Base-by-base conservation (phyloP, 2,888 invertebrate species). In the Drepana falcataria region DNA sequence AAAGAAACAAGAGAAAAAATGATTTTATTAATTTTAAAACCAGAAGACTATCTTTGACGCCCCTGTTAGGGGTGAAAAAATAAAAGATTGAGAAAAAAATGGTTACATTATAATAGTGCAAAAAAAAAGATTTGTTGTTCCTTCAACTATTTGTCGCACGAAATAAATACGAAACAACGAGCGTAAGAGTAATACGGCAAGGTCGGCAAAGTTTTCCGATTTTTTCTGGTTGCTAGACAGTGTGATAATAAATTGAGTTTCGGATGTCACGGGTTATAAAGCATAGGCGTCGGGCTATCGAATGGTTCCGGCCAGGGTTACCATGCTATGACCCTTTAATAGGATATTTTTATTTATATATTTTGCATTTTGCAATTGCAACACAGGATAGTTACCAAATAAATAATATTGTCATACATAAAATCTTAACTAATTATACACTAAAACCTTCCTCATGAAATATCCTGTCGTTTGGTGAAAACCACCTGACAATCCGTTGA, bases 201-300 rank as follows among this genome's bases (percentile, higher is more conserved):
- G 9, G 44, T 44, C 53, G 57, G 57, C 62, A 64, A 75, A 75
- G 59, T 71, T 76, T 71, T 59, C 64, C 68, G 66, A 71, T 77
- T 77, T 83, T 81, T 76, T 73, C 72, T 67, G 66, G 66, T 67
- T 62, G 66, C 65, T 70, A 75, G 77, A 71, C 78, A 77, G 83
- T 78, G 84, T 81, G 83, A 87, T 77, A 79, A 90, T 89, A 90
- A 89, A 90, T 90, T 78, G 80, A 76, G 83, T 82, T 84, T 85
- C 90, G 91, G 91, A 90, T 87, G 87, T 88, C 83, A 91, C 77
- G 90, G 86, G 82, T 77, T 89, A 91, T 91, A 91, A 91, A 89
- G 82, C 91, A 85, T 87, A 88, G 88, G 85, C 87, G 85, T 83
- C 76, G 82, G 87, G 85, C 85, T 88, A 89, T 89, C 87, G 86